Evolutionary conservation across 2,797 vertebrate species (phyloP).

Genomic region (Arctocebus calabarensis): DNA sequence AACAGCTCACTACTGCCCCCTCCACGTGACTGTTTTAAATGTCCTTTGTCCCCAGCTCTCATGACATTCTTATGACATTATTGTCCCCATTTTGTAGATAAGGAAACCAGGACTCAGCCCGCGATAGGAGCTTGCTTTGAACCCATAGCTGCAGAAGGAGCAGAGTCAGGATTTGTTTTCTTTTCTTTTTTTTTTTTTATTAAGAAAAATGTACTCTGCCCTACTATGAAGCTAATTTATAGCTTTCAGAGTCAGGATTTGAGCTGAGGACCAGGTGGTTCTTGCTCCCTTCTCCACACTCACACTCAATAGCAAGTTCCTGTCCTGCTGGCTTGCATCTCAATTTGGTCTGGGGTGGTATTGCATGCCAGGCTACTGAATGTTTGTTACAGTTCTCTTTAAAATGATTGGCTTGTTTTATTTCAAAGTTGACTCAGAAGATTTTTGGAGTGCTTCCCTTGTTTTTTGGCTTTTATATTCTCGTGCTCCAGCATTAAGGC

Average conservation of each 20-base stretch:
- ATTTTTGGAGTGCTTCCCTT: slow-evolving; percentile 12
- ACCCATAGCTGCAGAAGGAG: neutral
- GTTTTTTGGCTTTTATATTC: slow-evolving; percentile 15
- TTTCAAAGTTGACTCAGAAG: neutral
- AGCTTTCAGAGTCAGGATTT: neutral
- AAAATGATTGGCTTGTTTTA: neutral
- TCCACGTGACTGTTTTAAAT: neutral
- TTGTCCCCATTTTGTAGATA: neutral
- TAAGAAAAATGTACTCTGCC: too few relatives aligned
- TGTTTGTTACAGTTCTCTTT: neutral
- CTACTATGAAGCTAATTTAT: too few relatives aligned
- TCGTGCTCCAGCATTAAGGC: neutral
- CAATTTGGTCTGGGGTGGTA: neutral
- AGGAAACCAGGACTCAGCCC: neutral
- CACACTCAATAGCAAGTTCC: neutral
- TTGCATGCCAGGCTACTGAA: neutral
- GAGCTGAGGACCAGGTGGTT: neutral
- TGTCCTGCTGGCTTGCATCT: neutral
- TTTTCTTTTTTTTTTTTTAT: too few relatives aligned
- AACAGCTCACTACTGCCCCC: neutral
- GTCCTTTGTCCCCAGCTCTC: neutral
- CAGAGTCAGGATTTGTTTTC: neutral
- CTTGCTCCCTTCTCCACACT: neutral
- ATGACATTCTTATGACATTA: neutral
- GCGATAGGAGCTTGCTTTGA: neutral